Evolutionary conservation across 2,797 vertebrate genomes (phyloP).

Genomic region (Lutjanus campechanus): DNA sequence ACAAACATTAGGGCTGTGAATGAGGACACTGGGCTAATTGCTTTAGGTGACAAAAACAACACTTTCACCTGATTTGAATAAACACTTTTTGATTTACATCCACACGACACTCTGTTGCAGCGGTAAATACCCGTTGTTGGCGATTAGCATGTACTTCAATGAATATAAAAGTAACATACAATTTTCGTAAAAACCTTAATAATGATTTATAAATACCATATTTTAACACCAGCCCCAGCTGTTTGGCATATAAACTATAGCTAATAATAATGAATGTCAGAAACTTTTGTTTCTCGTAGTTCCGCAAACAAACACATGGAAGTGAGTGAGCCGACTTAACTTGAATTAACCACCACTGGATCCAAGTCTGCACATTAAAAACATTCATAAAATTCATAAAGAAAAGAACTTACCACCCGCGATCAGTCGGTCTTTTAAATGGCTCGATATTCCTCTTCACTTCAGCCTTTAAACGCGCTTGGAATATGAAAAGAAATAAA

Average conservation of each 20-base stretch:
- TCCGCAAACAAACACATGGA: neutral
- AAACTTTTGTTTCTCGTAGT: neutral
- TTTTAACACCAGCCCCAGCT: neutral
- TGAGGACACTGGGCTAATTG: constrained; percentile 63
- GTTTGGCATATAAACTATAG: neutral
- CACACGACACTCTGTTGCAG: constrained; percentile 3
- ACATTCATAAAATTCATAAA: neutral
- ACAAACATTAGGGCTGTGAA: constrained; percentile 24
- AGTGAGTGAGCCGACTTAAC: neutral
- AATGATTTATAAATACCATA: too few relatives aligned
- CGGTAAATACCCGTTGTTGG: too few relatives aligned
- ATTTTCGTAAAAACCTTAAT: neutral
- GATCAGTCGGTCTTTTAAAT: constrained; percentile 49
- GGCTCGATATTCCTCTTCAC: constrained; percentile 17
- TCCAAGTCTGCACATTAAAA: neutral
- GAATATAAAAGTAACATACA: too few relatives aligned
- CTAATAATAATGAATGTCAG: neutral
- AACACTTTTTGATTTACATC: constrained; percentile 57
- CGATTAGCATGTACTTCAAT: too few relatives aligned
- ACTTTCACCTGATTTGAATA: constrained; percentile 67
- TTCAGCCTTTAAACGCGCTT: constrained; percentile 19
- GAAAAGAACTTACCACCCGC: constrained; percentile 60
- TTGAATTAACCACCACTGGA: neutral
- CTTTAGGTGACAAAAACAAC: constrained; percentile 64
- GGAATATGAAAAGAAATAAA: neutral